These are phyloP conservation scores for Menura novaehollandiae DNA, from an alignment of 2,113 vertebrate species.

Conservation along the genomic window DNA sequence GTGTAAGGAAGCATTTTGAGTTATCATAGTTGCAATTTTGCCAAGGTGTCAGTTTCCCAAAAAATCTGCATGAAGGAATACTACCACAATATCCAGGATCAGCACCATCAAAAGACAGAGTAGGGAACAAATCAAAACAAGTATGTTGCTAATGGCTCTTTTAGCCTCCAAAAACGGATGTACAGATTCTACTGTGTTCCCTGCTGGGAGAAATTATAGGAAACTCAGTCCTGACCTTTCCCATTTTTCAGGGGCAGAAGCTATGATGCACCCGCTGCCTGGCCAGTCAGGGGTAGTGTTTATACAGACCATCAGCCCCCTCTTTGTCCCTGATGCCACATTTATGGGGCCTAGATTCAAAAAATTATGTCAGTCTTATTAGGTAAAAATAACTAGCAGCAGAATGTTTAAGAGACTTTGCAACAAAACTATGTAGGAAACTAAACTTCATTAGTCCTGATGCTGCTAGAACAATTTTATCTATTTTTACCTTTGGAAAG, in stretches of 20 bases:
- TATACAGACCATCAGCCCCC: not conserved
- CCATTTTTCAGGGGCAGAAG: not conserved
- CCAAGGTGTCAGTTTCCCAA: not conserved
- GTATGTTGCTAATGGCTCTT: not conserved
- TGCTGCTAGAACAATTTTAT: not conserved
- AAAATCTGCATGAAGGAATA: not conserved
- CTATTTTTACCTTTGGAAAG: not conserved
- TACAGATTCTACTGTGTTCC: not conserved
- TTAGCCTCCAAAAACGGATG: not conserved
- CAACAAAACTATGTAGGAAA: not conserved
- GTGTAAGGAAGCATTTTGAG: not conserved
- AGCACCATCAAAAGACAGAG: not conserved
- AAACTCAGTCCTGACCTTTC: not conserved
- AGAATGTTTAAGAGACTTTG: not conserved
- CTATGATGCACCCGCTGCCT: not conserved
- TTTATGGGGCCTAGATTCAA: not conserved
- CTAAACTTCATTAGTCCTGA: not conserved
- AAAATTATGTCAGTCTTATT: not conserved
- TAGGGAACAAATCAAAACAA: not conserved
- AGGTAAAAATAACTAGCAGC: not conserved
- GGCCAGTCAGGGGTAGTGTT: not conserved
- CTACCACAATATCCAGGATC: not conserved
- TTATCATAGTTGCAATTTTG: not conserved
- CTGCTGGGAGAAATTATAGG: not conserved
- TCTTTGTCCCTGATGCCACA: not conserved